phyloP scores from a whole-genome alignment of 2,113 vertebrate genomes.

The Tamias sibiricus region DNA sequence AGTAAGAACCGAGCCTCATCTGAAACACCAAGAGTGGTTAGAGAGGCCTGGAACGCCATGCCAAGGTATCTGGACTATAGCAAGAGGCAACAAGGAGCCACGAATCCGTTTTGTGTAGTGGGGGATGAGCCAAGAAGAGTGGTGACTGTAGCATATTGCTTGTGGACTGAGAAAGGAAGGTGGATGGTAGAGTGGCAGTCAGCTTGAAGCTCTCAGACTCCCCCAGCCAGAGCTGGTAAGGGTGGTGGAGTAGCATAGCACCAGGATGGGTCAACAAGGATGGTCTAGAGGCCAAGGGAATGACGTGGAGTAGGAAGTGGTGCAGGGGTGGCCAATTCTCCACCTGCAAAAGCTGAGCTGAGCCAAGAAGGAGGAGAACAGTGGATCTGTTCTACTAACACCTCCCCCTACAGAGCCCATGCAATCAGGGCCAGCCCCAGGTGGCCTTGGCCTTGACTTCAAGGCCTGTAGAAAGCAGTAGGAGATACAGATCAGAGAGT shows the following conservation, averaged over 20 bases:
- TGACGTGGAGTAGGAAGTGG: neutral
- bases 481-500: conserved; percentile 76
- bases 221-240: conserved; percentile 2
- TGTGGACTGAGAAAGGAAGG: neutral
- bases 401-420: conserved; percentile 11
- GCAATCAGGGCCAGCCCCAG: neutral
- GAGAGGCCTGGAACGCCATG: neutral
- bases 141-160: neutral
- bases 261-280: neutral
- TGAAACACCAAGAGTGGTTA: neutral
- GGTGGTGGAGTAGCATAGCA: neutral
- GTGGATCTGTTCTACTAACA: neutral
- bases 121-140: neutral
- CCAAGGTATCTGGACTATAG: neutral
- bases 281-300: conserved; percentile 1
- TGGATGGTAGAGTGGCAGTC: neutral
- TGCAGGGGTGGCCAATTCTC: neutral
- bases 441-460: conserved; percentile 66
- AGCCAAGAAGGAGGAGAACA: neutral
- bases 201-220: neutral
- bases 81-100: conserved; percentile 8
- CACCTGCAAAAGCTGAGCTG: neutral
- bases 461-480: conserved; percentile 75
- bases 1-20: neutral
- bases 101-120: neutral